Evolutionary conservation across 2,113 vertebrate species (phyloP).

Genomic region (Montifringilla adamsi): DNA sequence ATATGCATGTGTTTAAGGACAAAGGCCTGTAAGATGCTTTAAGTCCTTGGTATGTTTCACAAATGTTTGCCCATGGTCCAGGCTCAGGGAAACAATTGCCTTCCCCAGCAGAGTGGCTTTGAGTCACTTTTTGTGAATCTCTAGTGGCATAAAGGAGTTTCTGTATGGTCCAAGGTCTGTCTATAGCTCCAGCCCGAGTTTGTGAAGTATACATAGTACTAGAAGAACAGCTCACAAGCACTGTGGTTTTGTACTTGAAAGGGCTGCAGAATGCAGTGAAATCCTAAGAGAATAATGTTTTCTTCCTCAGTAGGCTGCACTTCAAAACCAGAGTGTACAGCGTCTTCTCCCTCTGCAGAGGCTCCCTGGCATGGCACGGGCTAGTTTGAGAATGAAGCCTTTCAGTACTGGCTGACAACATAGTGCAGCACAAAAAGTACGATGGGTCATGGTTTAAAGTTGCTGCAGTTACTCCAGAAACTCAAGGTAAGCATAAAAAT

Average conservation of each 20-base stretch:
- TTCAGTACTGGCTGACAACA: background rate
- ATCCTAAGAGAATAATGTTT: background rate
- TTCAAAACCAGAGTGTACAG: background rate
- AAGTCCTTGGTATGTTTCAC: background rate
- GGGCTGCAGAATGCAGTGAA: background rate
- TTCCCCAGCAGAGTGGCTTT: background rate
- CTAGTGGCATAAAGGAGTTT: background rate
- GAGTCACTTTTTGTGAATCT: background rate
- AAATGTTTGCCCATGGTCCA: background rate
- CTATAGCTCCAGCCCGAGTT: background rate
- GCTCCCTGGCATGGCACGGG: rapidly evolving
- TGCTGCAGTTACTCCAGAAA: background rate
- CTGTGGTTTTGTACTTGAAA: background rate
- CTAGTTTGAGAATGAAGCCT: background rate
- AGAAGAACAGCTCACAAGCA: background rate
- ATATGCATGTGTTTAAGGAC: background rate
- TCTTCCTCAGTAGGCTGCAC: background rate
- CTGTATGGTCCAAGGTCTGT: background rate
- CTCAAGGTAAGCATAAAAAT: background rate
- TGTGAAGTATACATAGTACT: background rate
- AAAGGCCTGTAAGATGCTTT: background rate
- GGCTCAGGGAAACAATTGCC: background rate
- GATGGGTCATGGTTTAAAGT: background rate
- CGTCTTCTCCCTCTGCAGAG: background rate
- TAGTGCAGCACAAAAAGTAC: background rate